Base-by-base conservation (phyloP, 2,113 vertebrate species). In the Peromyscus californicus region DNA sequence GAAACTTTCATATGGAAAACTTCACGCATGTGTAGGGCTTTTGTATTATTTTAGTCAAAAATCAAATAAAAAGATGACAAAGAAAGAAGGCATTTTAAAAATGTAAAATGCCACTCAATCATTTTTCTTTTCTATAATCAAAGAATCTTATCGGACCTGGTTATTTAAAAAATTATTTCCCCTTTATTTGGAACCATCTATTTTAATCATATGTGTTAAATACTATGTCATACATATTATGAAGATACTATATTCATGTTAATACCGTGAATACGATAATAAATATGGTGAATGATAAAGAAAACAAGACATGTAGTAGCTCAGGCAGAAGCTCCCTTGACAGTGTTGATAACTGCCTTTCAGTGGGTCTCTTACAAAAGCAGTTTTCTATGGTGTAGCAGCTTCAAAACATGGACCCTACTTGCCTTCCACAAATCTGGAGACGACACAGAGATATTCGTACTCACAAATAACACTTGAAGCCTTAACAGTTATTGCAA, bases 1-100 rank as follows among this genome's bases (percentile, higher is more conserved):
- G n/a, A 85, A 63, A 76, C 12, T 94, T 93, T 82, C 26, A 63
- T 86, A 69, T 61, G 26, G 33, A 83, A 63, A 85, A 48, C 45
- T 29, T 10, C 15, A 69, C 5, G 13, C 0, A n/a, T 80, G 0
- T 90, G 57, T 2, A 93, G 26, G 36, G 29, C 42, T 65, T 31
- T 82, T 93, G 42, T 90, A 22, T 54, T 86, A 83, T 89, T 95
- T 89, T 93, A 93, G 63, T 76, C 42, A 83, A 95, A 96, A 11
- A 63, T 78, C 36, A 96, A 88, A 96, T 90, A 74, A 84, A 92
- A 96, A 85, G 42, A 11, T 91, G 24, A 70, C 69, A 93, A 69
- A 93, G 89, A 94, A 90, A 1, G 15, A 57, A 89, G 9, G 19
- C 36, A 31, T 65, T 82, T 9, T 72, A 96, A 89, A 96, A 74